Conservation (phyloP, 2,797 vertebrate genomes). For the Xerus rutilus region DNA sequence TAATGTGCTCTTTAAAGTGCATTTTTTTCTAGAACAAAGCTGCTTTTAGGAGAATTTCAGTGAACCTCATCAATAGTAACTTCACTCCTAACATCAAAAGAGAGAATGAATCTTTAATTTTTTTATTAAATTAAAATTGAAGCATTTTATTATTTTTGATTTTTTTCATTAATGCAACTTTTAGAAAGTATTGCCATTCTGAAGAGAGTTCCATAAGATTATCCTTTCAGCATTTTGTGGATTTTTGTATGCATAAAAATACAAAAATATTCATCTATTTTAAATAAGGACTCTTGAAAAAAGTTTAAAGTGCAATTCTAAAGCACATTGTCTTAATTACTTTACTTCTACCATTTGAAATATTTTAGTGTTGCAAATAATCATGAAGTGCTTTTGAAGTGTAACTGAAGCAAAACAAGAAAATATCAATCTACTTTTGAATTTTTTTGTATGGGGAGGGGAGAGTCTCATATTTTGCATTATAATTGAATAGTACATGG, state of each 20-base stretch:
- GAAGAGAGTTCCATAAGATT: not conserved
- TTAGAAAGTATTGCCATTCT: not conserved
- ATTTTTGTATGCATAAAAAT: not conserved
- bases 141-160: not conserved
- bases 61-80: not conserved
- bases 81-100: not conserved
- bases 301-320: not conserved
- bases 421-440: conserved; percentile 70
- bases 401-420: conserved; percentile 70
- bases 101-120: not conserved
- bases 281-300: not conserved
- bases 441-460: not conserved
- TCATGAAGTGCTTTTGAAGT: conserved; percentile 68
- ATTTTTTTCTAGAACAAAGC: not conserved
- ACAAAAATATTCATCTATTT: not conserved
- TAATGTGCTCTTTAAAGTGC: not conserved
- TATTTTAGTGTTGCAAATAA: conserved; percentile 71
- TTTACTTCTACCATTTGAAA: conserved; percentile 11
- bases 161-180: not conserved
- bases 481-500: not conserved
- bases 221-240: not conserved
- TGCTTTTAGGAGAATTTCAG: not conserved
- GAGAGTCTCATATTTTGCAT: conserved; percentile 53
- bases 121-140: not conserved
- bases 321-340: not conserved